These are phyloP conservation scores for Calosoma granatense DNA, from an alignment of 1,140 invertebrate genomes.

Conservation along the genomic window DNA sequence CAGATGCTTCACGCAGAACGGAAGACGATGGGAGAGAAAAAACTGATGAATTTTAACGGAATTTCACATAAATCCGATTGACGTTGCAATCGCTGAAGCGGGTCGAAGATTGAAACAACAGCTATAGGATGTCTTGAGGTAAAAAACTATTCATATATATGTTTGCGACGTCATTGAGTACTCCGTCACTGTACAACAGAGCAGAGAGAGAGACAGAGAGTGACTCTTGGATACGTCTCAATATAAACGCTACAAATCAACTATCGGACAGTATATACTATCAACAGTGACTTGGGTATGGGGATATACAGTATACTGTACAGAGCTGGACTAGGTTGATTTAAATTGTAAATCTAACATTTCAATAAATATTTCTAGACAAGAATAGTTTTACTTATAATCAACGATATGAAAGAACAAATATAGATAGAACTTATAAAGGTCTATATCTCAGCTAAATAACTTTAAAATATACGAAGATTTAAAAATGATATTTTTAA, in stretches of 20 bases:
- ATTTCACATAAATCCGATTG: conserved; percentile 6
- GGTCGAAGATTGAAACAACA: not conserved
- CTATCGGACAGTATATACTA: not conserved
- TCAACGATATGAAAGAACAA: too few relatives aligned
- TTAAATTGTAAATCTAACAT: not conserved
- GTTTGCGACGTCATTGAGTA: conserved; percentile 2
- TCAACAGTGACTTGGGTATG: not conserved
- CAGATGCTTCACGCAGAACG: not conserved
- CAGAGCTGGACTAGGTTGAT: not conserved
- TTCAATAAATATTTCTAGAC: not conserved
- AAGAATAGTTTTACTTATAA: too few relatives aligned
- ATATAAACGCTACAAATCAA: conserved; percentile 6
- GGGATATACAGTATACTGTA: not conserved
- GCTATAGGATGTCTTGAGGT: not conserved
- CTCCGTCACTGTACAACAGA: not conserved
- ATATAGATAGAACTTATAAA: too few relatives aligned
- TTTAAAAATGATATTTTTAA: too few relatives aligned
- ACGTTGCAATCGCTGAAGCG: not conserved
- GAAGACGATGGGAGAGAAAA: not conserved
- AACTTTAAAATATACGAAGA: too few relatives aligned
- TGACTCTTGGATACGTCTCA: conserved; percentile 7
- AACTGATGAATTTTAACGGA: conserved; percentile 9
- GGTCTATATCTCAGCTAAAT: too few relatives aligned
- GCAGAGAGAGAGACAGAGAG: too few relatives aligned
- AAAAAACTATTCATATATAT: conserved; percentile 5